Evolutionary conservation across 2,888 invertebrate genomes (phyloP), one percentile per base, ranked within the genome.

Genomic region (Amphipoea oculea): DNA sequence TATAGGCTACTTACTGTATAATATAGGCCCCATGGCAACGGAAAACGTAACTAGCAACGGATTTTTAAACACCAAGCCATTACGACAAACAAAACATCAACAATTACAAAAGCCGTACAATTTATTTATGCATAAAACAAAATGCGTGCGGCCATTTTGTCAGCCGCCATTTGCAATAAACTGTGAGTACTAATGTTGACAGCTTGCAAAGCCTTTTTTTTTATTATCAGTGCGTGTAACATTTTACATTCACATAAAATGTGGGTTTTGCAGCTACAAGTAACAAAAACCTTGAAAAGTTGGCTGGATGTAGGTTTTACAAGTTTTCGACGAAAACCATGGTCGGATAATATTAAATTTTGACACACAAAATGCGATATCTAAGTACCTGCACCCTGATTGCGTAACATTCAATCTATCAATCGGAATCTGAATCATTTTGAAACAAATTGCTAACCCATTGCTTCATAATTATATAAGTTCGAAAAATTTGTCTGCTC

Each of bases 111-210:
- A n/a, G 42, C 51, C 57, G 2, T 42, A 40, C 2, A 45, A n/a
- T 45, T 79, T 45, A 54, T 70, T 70, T 29, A 42, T 23, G 20
- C 45, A 3, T 4, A n/a, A 20, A 78, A 66, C 40, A 73, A 73
- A 73, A 73, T 60, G 79, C n/a, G 42, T 48, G 23, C 57, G 29
- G 14, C 45, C 78, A 78, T 78, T 78, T 40, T 57, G 54, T 70
- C 48, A 36, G 68, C 60, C 29, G 54, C 54, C 78, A 79, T 79
- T 78, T 65, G 78, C 23, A 65, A 78, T 78, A 60, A 79, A 66
- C 42, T 60, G 29, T 67, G 48, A 57, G 23, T 78, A n/a, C n/a
- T n/a, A 51, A 79, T 42, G 79, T 79, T 78, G 78, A 67, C 72
- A 60, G 76, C 57, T 29, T 65, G 62, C 79, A 67, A 79, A 79